These are phyloP conservation scores for Mugil cephalus DNA, from an alignment of 2,113 vertebrate species.

Conservation along the genomic window DNA sequence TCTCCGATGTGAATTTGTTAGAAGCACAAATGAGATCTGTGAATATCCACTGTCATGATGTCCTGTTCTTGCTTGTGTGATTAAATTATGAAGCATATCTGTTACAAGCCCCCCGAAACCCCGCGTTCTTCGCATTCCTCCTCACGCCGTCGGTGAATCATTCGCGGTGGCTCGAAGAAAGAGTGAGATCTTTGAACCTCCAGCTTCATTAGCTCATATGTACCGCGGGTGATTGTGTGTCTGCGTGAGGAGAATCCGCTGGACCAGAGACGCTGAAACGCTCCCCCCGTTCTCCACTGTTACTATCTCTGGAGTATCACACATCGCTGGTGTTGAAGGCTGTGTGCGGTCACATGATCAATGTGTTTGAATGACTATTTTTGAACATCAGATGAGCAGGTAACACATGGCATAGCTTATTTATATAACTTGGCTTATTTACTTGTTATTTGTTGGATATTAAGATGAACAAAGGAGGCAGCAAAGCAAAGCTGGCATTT, in stretches of 20 bases:
- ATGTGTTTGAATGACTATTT: not conserved
- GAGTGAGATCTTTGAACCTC: constrained; percentile 34
- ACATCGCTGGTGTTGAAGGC: not conserved
- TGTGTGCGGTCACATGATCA: not conserved
- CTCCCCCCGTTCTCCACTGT: not conserved
- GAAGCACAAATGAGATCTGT: constrained; percentile 40
- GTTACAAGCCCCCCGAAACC: constrained; percentile 15
- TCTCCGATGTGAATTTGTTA: constrained; percentile 26
- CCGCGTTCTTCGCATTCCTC: constrained; percentile 22
- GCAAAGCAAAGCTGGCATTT: not conserved
- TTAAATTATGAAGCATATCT: constrained; percentile 44
- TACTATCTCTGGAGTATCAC: constrained; percentile 9
- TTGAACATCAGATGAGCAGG: not conserved
- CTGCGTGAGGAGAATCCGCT: constrained; percentile 10
- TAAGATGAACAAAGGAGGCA: not conserved
- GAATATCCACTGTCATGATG: constrained; percentile 15
- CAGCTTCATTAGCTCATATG: constrained; percentile 49
- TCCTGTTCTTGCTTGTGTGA: constrained; percentile 27
- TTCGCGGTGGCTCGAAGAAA: constrained; percentile 35
- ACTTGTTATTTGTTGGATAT: not conserved
- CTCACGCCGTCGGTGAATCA: constrained; percentile 34
- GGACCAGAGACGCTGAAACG: constrained; percentile 26
- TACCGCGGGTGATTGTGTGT: constrained; percentile 40
- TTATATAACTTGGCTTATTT: not conserved
- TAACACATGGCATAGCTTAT: not conserved